Percentiles rank a stretch among this genome's conserved stretches.
Evolutionary conservation across 2,113 vertebrate genomes (phyloP).

Genomic region (Connochaetes taurinus): DNA sequence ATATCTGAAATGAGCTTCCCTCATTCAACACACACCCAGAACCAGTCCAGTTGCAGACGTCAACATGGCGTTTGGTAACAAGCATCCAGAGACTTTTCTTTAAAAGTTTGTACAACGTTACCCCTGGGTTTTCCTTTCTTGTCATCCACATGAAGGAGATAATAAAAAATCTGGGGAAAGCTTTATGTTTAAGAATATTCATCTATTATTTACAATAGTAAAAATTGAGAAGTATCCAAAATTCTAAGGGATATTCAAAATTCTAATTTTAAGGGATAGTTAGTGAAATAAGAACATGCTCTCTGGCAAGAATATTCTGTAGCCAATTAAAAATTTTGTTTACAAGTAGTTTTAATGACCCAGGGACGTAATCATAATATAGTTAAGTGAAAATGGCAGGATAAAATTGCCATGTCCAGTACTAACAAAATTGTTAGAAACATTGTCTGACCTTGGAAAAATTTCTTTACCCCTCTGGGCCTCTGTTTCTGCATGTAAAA

Average conservation of each 20-base stretch:
- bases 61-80: not conserved
- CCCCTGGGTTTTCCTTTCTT: not conserved
- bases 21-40: fast-evolving
- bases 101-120: not conserved
- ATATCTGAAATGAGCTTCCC: not conserved
- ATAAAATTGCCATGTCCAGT: not conserved
- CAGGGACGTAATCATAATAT: not conserved
- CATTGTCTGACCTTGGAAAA: not conserved
- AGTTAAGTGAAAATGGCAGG: not conserved
- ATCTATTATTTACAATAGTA: conserved; percentile 17
- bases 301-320: not conserved
- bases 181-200: not conserved
- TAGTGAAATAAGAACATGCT: not conserved
- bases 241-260: not conserved
- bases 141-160: not conserved
- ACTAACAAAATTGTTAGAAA: not conserved
- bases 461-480: not conserved
- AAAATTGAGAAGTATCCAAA: not conserved
- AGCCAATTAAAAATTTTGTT: not conserved
- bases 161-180: not conserved
- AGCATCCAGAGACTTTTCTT: not conserved
- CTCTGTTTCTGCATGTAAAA: not conserved
- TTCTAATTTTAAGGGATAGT: not conserved
- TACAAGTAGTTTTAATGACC: not conserved
- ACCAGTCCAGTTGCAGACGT: fast-evolving